Evolutionary conservation across 2,113 vertebrate genomes (phyloP), one percentile per base, ranked within the genome.

Genomic region (Chaenogobius annularis): DNA sequence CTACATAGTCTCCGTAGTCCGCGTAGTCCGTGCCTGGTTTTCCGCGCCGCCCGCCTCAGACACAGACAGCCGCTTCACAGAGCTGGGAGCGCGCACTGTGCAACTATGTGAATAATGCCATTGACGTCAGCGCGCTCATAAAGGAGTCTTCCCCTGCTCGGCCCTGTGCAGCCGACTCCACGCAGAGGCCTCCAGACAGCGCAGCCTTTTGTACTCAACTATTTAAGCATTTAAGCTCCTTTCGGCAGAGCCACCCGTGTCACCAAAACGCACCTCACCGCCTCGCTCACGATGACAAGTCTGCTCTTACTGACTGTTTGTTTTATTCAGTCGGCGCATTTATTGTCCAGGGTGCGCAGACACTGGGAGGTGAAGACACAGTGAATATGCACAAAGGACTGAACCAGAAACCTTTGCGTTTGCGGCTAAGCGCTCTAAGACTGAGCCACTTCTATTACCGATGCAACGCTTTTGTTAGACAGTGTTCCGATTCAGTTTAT

Each of bases 41-140:
- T 96, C 66, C 10, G 70, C 70, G 59, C 62, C 23, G 77, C 90
- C 88, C 73, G 86, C 89, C 86, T 82, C 91, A 81, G 81, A 73
- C 67, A 77, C 78, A 75, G 77, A 72, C 77, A 91, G 83, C 90
- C 93, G 90, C 87, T 82, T 92, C 84, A 83, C 93, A 93, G 93
- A 95, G 94, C 95, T 96, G 95, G 94, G 95, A 94, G 95, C 94
- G 83, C 93, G 95, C 95, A 91, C 94, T 93, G 95, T 94, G 93
- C 95, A 97, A 97, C 94, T 97, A 98, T 99, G 96, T 96, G 96
- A 98, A 96, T 97, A 97, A 98, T 98, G 96, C 96, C 94, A 96
- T 98, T 98, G 96, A 99, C 98, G 98, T 99, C 98, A 99, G 96
- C 96, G 95, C 94, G 94, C 95, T 95, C 95, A 97, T 98, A 96